These are phyloP conservation scores for Rotaria macrura DNA, from an alignment of 2,888 invertebrate genomes.

Conservation along the genomic window DNA sequence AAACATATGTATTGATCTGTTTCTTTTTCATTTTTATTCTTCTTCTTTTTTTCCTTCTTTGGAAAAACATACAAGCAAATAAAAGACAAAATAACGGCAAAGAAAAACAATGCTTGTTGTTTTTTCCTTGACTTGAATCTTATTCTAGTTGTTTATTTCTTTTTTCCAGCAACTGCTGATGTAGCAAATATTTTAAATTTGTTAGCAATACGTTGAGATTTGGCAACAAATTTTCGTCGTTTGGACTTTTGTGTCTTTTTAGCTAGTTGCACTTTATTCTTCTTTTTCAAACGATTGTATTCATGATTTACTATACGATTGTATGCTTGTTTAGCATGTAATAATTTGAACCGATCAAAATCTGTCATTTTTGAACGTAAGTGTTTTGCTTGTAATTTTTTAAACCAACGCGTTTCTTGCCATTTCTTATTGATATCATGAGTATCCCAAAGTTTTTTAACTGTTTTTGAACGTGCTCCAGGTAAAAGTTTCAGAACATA, in stretches of 20 bases:
- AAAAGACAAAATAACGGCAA: not conserved
- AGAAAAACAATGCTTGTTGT: not conserved
- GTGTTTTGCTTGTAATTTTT: conserved; percentile 71
- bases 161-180: not conserved
- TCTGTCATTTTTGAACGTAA: conserved; percentile 70
- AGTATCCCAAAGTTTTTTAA: conserved; percentile 79
- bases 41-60: not conserved
- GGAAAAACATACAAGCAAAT: not conserved
- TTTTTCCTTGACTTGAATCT: not conserved
- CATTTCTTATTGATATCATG: conserved; percentile 73
- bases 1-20: not conserved
- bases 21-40: not conserved
- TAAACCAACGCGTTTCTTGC: conserved; percentile 77
- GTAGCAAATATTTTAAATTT: conserved; percentile 8
- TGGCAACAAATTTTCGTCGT: not conserved
- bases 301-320: not conserved
- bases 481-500: conserved; percentile 74
- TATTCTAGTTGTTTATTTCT: not conserved
- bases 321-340: conserved; percentile 68
- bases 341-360: conserved; percentile 87
- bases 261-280: not conserved
- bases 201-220: not conserved
- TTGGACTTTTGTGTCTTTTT: not conserved
- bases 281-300: conserved; percentile 11
- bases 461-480: conserved; percentile 71